Base-by-base conservation (phyloP, 2,113 vertebrate genomes). In the Chionis minor region DNA sequence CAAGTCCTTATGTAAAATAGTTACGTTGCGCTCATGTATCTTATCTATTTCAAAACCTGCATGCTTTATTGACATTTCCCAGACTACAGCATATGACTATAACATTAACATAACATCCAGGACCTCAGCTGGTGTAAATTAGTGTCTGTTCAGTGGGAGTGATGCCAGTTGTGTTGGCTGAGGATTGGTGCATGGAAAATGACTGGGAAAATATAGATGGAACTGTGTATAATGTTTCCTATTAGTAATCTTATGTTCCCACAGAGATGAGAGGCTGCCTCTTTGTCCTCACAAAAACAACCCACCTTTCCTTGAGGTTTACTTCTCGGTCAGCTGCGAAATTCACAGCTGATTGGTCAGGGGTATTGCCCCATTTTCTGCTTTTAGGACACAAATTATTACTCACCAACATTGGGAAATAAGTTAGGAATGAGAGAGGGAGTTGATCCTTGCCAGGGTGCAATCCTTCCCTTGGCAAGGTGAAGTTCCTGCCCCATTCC, bases 61-160 rank as follows among this genome's bases (percentile, higher is more conserved):
- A 3, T 67, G 44, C 32, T 82, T 92, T 93, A 63, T 35, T 88
- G 79, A 92, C 40, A 58, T 85, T 88, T 96, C 56, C 67, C 70
- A 90, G 88, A 65, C 38, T 88, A 38, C 23, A 28, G 45, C 40
- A 54, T 66, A 87, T 24, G 52, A 90, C 70, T 62, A 71, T 63
- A 81, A 80, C 86, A 67, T 42, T 62, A 91, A 82, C 32, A 16
- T 38, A 83, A 91, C 47, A 72, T 44, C 66, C 42, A 86, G 75
- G 80, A 86, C 61, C 35, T 86, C 80, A 92, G 71, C 80, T 95
- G 84, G n/a, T 72, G 66, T 86, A 88, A 94, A 94, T 79, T 82
- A 88, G 52, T 71, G 47, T 86, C 86, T 90, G 51, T 71, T 88
- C 61, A 62, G 61, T 55, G 66, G 70, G 86, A 94, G 30, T 49